Percentiles rank a stretch among this genome's conserved stretches.
Evolutionary conservation across 53 echinoderm and acorn worm genomes (phyloP).

Genomic region (Holothuria leucospilota): DNA sequence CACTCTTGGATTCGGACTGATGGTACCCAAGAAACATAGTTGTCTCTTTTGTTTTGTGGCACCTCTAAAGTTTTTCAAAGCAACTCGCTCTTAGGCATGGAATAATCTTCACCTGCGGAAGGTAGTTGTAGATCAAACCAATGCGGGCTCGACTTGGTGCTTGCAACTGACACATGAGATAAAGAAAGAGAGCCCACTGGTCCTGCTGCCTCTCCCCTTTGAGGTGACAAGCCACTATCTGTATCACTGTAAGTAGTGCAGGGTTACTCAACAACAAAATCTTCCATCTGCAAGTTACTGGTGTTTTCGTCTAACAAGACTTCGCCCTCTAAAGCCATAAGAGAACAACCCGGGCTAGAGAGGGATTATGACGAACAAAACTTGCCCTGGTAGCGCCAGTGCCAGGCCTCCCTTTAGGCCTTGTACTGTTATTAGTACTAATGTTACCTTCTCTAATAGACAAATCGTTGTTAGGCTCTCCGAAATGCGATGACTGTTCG

Average conservation of each 20-base stretch:
- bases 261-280: too few species aligned
- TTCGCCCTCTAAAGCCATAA: too few species aligned
- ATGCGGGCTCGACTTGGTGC: neutral
- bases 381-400: neutral
- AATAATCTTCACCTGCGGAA: neutral
- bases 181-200: too few species aligned
- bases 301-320: too few species aligned
- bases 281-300: too few species aligned
- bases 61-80: neutral
- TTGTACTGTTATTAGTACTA: neutral
- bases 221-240: too few species aligned
- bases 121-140: neutral
- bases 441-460: neutral
- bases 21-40: neutral
- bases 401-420: neutral
- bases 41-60: neutral
- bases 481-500: neutral
- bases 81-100: neutral
- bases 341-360: too few species aligned
- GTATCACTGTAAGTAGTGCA: too few species aligned
- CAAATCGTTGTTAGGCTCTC: conserved; percentile 8
- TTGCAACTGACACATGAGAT: neutral
- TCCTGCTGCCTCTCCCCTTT: too few species aligned
- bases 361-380: too few species aligned
- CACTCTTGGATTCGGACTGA: neutral